Evolutionary conservation across 2,113 vertebrate species (phyloP).

Genomic region (Entomyzon cyanotis): DNA sequence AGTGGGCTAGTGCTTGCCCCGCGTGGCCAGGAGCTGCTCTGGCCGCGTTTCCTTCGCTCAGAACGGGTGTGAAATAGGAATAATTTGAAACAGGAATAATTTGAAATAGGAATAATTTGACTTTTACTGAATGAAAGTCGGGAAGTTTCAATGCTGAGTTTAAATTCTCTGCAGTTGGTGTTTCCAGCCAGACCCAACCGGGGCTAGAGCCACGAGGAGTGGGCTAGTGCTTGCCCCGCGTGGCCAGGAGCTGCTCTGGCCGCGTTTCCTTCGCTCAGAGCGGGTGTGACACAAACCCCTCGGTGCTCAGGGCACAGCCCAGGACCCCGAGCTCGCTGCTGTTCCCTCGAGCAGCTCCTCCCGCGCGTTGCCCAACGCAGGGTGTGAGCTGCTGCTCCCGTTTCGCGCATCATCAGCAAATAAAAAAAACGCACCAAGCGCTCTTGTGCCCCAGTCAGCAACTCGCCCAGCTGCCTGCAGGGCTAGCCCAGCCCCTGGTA

Average conservation of each 20-base stretch:
- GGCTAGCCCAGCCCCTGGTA: background rate
- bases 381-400: background rate
- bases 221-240: fast-evolving
- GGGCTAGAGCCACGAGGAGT: fast-evolving
- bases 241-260: background rate
- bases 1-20: no score
- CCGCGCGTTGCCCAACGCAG: background rate
- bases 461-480: background rate
- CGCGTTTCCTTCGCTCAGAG: fast-evolving
- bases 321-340: background rate
- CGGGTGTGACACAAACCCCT: background rate
- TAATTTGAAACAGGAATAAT: no score
- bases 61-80: background rate
- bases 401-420: background rate
- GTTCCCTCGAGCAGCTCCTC: background rate
- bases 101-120: no score
- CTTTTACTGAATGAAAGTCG: no score
- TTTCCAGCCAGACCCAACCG: background rate
- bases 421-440: background rate
- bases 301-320: fast-evolving
- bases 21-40: no score
- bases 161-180: no score
- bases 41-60: fast-evolving
- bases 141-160: no score
- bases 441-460: background rate